Conservation (phyloP, 2,797 vertebrate species). For the Lepilemur ruficaudatus region DNA sequence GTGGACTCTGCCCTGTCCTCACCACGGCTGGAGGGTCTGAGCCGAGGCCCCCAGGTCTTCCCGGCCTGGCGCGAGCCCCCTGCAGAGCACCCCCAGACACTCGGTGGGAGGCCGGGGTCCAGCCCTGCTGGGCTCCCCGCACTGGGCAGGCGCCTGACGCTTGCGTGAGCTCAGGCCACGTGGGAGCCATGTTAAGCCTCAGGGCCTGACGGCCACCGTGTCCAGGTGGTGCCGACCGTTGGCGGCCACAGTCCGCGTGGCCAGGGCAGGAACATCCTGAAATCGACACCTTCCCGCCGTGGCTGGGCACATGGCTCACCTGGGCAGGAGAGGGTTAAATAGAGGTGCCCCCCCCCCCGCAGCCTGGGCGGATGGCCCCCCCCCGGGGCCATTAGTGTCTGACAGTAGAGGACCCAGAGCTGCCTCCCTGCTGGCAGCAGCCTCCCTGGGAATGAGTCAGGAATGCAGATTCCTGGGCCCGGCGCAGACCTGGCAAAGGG, state of each 20-base stretch:
- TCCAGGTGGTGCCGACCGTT: not conserved
- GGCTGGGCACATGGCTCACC: too few relatives aligned
- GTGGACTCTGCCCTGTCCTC: not conserved
- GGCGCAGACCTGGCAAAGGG: not conserved
- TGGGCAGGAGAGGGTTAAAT: not conserved
- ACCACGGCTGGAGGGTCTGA: not conserved
- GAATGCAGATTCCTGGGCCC: not conserved
- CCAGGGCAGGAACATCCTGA: not conserved
- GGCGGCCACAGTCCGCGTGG: not conserved
- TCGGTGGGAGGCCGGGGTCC: not conserved
- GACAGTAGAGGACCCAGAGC: too few relatives aligned
- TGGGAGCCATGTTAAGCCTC: fast-evolving
- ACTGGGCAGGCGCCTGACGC: not conserved
- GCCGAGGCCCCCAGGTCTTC: not conserved
- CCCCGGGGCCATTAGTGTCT: too few relatives aligned
- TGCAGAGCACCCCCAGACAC: not conserved
- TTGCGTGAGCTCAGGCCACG: not conserved
- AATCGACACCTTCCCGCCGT: too few relatives aligned
- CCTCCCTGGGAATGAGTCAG: not conserved
- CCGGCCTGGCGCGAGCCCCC: fast-evolving
- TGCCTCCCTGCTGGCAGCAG: not conserved
- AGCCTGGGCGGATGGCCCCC: not conserved
- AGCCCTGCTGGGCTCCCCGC: too few relatives aligned
- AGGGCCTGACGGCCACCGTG: not conserved
- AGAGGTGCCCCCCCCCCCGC: too few relatives aligned